phyloP scores from a whole-genome alignment of 2,797 vertebrate genomes.

The Peromyscus nudipes region DNA sequence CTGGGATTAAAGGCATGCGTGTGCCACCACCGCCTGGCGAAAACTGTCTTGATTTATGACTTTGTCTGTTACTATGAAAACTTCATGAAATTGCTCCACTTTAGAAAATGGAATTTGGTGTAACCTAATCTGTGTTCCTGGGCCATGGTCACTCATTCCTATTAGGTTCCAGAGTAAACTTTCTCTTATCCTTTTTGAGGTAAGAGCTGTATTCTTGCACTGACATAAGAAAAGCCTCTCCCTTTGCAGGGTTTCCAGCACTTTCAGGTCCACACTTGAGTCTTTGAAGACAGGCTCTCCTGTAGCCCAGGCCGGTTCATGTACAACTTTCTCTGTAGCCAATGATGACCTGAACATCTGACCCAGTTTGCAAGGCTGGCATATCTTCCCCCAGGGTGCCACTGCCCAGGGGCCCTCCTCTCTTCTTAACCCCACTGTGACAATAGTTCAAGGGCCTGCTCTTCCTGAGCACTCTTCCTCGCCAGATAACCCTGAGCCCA shows the following conservation, averaged over 20 bases:
- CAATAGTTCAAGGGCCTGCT: background rate
- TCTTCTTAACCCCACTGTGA: background rate
- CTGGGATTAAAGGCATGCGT: too few relatives aligned
- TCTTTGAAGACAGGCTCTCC: background rate
- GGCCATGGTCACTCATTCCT: background rate
- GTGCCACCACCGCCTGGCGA: background rate
- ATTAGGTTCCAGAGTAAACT: background rate
- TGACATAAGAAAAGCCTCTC: background rate
- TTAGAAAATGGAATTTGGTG: background rate
- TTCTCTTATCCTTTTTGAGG: background rate
- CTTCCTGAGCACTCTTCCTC: background rate
- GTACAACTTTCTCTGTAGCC: background rate
- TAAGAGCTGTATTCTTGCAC: background rate
- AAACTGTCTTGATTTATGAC: background rate
- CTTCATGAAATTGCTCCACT: background rate
- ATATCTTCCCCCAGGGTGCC: background rate
- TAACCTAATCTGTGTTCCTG: background rate
- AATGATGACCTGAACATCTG: background rate
- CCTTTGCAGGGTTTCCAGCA: background rate
- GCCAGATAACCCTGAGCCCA: background rate
- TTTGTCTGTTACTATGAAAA: background rate
- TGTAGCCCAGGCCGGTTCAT: background rate
- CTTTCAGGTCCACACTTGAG: background rate
- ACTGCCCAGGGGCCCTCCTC: background rate
- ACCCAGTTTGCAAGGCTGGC: background rate